Conservation (phyloP, 2,888 invertebrate species). For the Copidosoma aretas region DNA sequence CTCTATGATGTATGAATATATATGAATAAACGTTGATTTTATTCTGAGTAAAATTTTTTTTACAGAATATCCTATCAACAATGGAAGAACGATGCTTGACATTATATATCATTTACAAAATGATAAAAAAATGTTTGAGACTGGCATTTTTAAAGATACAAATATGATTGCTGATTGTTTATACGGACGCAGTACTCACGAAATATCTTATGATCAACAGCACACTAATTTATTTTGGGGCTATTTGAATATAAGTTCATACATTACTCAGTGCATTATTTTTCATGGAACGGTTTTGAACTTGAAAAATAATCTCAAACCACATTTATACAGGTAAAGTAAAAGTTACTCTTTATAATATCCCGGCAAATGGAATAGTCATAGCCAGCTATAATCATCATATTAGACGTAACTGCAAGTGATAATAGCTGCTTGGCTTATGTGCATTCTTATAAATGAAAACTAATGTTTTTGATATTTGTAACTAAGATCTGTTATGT, state of each 20-base stretch:
- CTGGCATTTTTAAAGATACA: constrained; percentile 74
- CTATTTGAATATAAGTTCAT: constrained; percentile 72
- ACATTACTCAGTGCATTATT: constrained; percentile 76
- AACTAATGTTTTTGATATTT: no score
- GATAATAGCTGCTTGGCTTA: no score
- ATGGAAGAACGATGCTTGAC: constrained; percentile 68
- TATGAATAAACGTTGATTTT: no score
- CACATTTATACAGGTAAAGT: constrained; percentile 62
- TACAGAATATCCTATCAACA: constrained; percentile 62
- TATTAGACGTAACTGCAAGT: no score
- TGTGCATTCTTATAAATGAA: no score
- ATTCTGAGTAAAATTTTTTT: background rate
- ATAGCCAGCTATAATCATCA: no score
- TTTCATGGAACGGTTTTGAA: constrained; percentile 81
- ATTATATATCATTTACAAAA: constrained; percentile 83
- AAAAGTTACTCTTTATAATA: constrained; percentile 1
- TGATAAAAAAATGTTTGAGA: constrained; percentile 83
- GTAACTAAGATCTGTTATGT: constrained; percentile 31
- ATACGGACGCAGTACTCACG: constrained; percentile 46
- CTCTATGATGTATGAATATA: no score
- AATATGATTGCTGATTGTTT: constrained; percentile 29
- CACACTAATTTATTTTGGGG: constrained; percentile 73
- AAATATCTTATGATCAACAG: constrained; percentile 58
- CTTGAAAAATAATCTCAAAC: constrained; percentile 69
- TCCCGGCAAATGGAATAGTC: background rate